Conservation (phyloP, 2,888 invertebrate species). For the Oscheius sp. region DNA sequence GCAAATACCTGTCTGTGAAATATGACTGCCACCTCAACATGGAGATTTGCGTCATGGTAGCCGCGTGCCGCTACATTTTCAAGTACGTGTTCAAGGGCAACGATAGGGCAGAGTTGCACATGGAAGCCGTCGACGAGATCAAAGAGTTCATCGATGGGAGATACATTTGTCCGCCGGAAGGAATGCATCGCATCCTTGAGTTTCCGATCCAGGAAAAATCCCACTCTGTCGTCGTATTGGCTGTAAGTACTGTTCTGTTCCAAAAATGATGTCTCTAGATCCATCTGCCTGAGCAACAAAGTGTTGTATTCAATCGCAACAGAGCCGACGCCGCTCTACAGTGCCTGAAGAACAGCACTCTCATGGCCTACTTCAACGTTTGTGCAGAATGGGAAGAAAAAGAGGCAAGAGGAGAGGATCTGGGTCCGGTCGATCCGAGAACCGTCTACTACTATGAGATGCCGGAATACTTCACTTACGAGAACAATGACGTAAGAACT, state of each 20-base stretch:
- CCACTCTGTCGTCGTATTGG: slow-evolving; percentile 12
- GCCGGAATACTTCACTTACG: not conserved
- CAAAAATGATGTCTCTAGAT: slow-evolving; percentile 13
- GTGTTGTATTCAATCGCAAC: slow-evolving; percentile 22
- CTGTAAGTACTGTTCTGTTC: not conserved
- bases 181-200: slow-evolving; percentile 41
- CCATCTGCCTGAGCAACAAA: slow-evolving; percentile 45
- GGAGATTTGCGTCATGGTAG: slow-evolving; percentile 65
- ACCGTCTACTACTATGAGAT: not conserved
- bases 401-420: not conserved
- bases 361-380: not conserved
- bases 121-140: slow-evolving; percentile 39
- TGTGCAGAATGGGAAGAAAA: not conserved
- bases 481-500: not conserved
- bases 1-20: slow-evolving; percentile 49
- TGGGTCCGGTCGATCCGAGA: not conserved
- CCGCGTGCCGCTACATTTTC: slow-evolving; percentile 46
- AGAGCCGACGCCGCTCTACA: not conserved
- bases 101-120: slow-evolving; percentile 32
- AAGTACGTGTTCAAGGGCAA: slow-evolving; percentile 66
- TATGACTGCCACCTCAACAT: slow-evolving; percentile 64
- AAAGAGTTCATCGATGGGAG: slow-evolving; percentile 38
- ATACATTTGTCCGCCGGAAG: slow-evolving; percentile 50
- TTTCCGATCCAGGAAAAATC: slow-evolving; percentile 41
- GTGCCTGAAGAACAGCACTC: not conserved